These are phyloP conservation scores for Tachina fera DNA, from an alignment of 2,888 invertebrate genomes.

Conservation along the genomic window DNA sequence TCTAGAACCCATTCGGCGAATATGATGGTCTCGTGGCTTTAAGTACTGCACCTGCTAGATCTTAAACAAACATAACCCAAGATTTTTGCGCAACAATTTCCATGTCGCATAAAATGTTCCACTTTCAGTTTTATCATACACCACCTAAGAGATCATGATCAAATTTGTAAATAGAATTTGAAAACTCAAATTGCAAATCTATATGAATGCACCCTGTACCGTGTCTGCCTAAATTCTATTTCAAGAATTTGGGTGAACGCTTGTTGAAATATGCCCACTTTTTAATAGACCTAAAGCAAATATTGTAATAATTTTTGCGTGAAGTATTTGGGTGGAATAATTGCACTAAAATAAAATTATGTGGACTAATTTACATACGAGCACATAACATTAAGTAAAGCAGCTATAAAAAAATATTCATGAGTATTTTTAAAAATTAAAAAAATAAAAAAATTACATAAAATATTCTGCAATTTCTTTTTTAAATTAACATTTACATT, in stretches of 20 bases:
- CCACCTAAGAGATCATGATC: no score
- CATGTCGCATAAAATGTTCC: neutral
- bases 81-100: no score
- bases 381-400: neutral
- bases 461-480: slow-evolving; percentile 7
- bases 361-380: slow-evolving; percentile 1
- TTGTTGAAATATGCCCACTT: neutral
- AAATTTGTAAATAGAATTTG: neutral
- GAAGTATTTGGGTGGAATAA: slow-evolving; percentile 32
- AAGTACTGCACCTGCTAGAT: no score
- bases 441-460: neutral
- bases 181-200: neutral
- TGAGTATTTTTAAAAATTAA: neutral
- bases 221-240: slow-evolving; percentile 7
- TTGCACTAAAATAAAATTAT: neutral
- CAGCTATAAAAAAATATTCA: neutral
- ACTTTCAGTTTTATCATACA: neutral
- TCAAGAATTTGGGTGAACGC: slow-evolving; percentile 34
- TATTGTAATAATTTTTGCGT: slow-evolving; percentile 24
- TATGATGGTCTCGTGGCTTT: no score
- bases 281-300: neutral
- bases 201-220: neutral
- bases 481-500: neutral
- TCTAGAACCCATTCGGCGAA: no score
- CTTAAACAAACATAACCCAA: no score